These are phyloP conservation scores for Tenthredo livida DNA, from an alignment of 2,888 invertebrate species.

Conservation along the genomic window DNA sequence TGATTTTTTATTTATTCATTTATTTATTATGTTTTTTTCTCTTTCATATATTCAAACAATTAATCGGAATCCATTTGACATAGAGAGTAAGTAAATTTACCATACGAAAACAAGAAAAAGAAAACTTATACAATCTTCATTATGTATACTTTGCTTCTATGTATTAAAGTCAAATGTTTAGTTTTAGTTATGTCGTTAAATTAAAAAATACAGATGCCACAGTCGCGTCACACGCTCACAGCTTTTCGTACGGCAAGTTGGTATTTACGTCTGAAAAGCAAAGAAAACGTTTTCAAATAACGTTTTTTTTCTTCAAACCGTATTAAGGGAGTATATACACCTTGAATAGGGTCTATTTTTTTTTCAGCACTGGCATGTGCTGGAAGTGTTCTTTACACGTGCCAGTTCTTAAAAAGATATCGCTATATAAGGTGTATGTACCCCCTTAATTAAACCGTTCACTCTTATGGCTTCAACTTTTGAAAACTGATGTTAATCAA, in stretches of 20 bases:
- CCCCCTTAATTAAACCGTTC: not conserved
- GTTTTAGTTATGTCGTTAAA: constrained; percentile 65
- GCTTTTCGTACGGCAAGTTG: constrained; percentile 95
- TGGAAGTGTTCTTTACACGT: not conserved
- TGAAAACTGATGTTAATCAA: not conserved
- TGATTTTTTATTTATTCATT: not conserved
- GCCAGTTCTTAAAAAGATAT: not conserved
- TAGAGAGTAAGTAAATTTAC: constrained; percentile 36
- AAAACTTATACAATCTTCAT: constrained; percentile 35
- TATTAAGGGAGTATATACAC: not conserved
- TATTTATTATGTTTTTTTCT: not conserved
- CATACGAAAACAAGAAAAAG: not conserved
- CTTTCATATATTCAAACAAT: not conserved
- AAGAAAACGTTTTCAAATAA: constrained; percentile 73
- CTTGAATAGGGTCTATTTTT: too few species aligned
- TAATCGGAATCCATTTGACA: constrained; percentile 48
- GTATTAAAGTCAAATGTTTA: constrained; percentile 66
- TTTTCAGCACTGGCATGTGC: too few species aligned
- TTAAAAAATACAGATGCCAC: constrained; percentile 78
- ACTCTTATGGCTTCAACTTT: constrained; percentile 41
- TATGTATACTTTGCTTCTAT: constrained; percentile 21
- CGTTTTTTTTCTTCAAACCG: constrained; percentile 54
- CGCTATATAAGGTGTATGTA: not conserved
- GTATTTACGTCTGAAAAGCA: constrained; percentile 90
- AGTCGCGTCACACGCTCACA: constrained; percentile 82